Percentiles rank a stretch among this genome's conserved stretches.
Conservation (phyloP, 1,140 invertebrate genomes). For the Hirudo medicinalis region DNA sequence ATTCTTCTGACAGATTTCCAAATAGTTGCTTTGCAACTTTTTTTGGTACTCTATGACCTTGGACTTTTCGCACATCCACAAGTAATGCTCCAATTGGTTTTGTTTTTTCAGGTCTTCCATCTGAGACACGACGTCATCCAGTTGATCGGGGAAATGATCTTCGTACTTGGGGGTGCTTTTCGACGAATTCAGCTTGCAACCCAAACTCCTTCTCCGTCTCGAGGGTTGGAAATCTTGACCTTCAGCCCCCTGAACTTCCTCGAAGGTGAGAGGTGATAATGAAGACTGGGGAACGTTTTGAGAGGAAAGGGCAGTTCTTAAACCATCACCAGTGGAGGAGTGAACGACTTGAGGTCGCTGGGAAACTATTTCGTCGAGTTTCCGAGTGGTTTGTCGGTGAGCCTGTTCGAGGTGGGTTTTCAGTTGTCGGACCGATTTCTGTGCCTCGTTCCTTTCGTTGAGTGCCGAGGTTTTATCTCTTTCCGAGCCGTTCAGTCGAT, state of each 20-base stretch:
- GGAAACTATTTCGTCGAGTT: slow-evolving; percentile 7
- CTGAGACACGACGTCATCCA: slow-evolving; percentile 2
- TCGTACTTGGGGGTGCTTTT: neutral
- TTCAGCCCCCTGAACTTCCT: too few species aligned
- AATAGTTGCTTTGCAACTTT: slow-evolving; percentile 4
- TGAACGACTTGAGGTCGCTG: neutral
- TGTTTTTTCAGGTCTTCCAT: slow-evolving; percentile 9
- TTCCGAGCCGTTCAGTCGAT: neutral
- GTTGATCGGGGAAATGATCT: neutral
- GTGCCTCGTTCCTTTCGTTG: neutral
- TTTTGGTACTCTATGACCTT: slow-evolving; percentile 3
- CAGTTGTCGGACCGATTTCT: neutral
- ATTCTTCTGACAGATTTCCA: slow-evolving; percentile 5
- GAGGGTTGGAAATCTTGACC: neutral
- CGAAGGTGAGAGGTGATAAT: neutral
- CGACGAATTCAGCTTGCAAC: neutral
- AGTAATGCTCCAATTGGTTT: slow-evolving; percentile 9
- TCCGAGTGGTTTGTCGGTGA: neutral
- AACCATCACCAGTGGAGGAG: neutral
- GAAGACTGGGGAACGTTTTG: neutral
- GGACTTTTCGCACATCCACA: neutral
- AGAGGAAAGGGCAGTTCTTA: neutral
- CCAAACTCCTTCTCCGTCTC: neutral
- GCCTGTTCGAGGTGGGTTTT: neutral
- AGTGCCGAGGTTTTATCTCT: neutral